phyloP scores from a whole-genome alignment of 2,797 vertebrate genomes.

The Carduelis carduelis region DNA sequence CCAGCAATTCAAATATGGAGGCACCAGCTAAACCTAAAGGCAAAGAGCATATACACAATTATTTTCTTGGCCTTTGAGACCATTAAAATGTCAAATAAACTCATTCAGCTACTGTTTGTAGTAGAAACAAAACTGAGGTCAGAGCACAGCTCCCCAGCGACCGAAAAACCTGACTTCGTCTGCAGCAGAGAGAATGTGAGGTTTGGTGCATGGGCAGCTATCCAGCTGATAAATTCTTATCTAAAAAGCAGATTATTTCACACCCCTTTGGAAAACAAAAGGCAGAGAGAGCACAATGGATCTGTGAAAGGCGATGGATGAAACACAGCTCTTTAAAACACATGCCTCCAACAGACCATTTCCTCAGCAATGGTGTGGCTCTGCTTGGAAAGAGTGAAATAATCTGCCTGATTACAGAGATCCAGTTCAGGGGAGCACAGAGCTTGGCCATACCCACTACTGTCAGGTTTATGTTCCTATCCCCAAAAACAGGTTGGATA shows the following conservation, averaged over 20 bases:
- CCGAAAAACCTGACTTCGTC: not conserved
- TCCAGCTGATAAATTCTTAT: slow-evolving; percentile 13
- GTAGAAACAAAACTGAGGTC: slow-evolving; percentile 31
- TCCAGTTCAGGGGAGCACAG: not conserved
- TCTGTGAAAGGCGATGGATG: not conserved
- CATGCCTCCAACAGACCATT: not conserved
- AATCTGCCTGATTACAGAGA: not conserved
- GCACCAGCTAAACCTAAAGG: not conserved
- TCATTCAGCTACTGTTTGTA: slow-evolving; percentile 29
- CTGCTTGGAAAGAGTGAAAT: not conserved
- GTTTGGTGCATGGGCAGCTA: not conserved
- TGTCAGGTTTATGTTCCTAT: not conserved
- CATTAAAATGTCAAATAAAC: slow-evolving; percentile 1
- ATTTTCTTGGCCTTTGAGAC: not conserved
- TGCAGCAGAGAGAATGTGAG: not conserved
- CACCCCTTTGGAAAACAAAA: slow-evolving; percentile 22
- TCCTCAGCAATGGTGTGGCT: not conserved
- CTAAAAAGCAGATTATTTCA: slow-evolving; percentile 9
- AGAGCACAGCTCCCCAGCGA: not conserved
- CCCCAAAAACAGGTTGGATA: fast-evolving
- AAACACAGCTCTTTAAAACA: not conserved
- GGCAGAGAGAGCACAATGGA: not conserved
- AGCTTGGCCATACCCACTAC: not conserved
- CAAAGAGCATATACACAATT: not conserved
- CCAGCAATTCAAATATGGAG: not conserved